phyloP scores from a whole-genome alignment of 2,113 vertebrate genomes.

The Lipophrys pholis region DNA sequence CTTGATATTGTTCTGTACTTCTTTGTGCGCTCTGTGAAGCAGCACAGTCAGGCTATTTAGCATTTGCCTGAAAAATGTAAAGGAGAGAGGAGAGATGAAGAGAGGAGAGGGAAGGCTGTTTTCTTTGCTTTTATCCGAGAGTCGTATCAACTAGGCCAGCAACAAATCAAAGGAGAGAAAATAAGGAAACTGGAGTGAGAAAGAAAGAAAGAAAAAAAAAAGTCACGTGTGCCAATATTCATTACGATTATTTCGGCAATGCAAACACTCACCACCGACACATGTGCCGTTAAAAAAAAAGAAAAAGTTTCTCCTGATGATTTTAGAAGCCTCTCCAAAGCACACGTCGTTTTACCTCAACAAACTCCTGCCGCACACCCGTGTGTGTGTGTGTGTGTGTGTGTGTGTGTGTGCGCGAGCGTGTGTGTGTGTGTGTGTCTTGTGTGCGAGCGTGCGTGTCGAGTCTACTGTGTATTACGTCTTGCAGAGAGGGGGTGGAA shows the following conservation, averaged over 20 bases:
- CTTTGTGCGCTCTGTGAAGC: slow-evolving; percentile 60
- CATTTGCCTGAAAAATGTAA: slow-evolving; percentile 64
- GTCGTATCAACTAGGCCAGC: slow-evolving; percentile 62
- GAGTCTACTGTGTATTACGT: slow-evolving; percentile 42
- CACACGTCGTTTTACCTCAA: slow-evolving; percentile 34
- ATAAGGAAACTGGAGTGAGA: slow-evolving; percentile 9
- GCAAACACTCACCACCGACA: slow-evolving; percentile 17
- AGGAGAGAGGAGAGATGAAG: slow-evolving; percentile 38
- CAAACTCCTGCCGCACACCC: slow-evolving; percentile 33
- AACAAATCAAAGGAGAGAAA: slow-evolving; percentile 41
- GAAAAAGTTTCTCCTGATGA: slow-evolving; percentile 36
- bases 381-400: slow-evolving; percentile 17
- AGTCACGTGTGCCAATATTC: slow-evolving; percentile 10
- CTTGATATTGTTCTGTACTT: slow-evolving; percentile 72
- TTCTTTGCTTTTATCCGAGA: slow-evolving; percentile 61
- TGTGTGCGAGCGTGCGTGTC: slow-evolving; percentile 28
- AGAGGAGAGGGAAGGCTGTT: not conserved
- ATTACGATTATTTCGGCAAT: slow-evolving; percentile 21
- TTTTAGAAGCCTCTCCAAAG: slow-evolving; percentile 53
- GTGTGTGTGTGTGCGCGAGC: slow-evolving; percentile 33
- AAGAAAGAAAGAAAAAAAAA: not conserved
- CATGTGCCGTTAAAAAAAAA: not conserved
- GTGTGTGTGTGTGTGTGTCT: slow-evolving; percentile 17
- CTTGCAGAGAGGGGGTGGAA: slow-evolving; percentile 64
- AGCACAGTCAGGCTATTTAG: slow-evolving; percentile 67